Evolutionary conservation across 2,888 invertebrate species (phyloP).

Genomic region (Taphrorychus bicolor): DNA sequence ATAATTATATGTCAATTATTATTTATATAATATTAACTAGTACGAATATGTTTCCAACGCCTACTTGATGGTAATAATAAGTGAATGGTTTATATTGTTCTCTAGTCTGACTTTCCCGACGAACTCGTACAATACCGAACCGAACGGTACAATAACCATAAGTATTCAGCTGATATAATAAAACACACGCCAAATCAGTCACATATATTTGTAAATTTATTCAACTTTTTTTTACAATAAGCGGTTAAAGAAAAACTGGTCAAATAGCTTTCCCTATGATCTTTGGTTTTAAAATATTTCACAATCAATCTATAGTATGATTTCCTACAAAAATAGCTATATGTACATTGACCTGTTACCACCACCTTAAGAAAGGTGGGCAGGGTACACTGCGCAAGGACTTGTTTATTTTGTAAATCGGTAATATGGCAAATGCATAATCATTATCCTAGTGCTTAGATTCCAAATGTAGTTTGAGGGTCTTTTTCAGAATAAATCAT

Average conservation of each 20-base stretch:
- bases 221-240: conserved; percentile 18
- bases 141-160: no score
- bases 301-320: conserved; percentile 48
- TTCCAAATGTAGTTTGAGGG: background rate
- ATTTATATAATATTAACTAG: no score
- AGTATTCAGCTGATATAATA: conserved; percentile 1
- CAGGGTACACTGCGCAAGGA: background rate
- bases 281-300: conserved; percentile 53
- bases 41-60: no score
- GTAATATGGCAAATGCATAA: background rate
- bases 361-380: background rate
- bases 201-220: conserved; percentile 19
- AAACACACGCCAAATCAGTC: conserved; percentile 13
- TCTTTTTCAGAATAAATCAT: background rate
- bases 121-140: no score
- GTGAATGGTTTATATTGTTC: no score
- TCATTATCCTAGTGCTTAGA: background rate
- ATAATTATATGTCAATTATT: no score
- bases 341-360: conserved; percentile 48
- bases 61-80: no score
- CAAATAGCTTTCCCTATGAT: conserved; percentile 37
- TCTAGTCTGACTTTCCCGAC: no score
- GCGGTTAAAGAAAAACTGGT: conserved; percentile 25
- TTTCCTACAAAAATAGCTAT: conserved; percentile 55
- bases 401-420: background rate